Percentiles rank a stretch among this genome's conserved stretches.
Conservation (phyloP, 2,797 vertebrate genomes). For the Acrocephalus scirpaceus region DNA sequence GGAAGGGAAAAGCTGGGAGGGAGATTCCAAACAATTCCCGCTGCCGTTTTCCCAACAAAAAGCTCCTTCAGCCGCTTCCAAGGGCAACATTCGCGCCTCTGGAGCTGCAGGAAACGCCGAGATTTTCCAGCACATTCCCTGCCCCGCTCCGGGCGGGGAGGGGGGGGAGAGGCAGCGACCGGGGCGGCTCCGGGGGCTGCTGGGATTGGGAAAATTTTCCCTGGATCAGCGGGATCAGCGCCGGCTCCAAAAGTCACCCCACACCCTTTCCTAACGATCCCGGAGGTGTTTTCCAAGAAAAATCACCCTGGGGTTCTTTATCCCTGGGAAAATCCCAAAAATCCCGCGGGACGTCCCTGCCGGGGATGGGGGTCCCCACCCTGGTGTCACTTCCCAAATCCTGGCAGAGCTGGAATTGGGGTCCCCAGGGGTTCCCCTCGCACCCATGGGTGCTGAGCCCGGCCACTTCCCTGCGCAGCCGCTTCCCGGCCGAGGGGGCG, state of each 20-base stretch:
- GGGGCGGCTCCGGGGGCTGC: neutral
- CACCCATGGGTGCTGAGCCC: neutral
- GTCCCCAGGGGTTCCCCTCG: accelerated
- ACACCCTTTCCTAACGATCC: accelerated
- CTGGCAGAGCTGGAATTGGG: neutral
- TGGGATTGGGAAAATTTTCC: neutral
- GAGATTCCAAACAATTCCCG: conserved; percentile 2
- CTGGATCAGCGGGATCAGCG: accelerated
- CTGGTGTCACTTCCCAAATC: neutral
- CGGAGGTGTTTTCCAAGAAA: accelerated
- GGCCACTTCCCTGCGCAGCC: neutral
- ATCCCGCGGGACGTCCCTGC: accelerated
- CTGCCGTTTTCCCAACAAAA: conserved; percentile 53
- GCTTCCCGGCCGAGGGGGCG: neutral
- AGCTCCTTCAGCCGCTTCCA: conserved; percentile 63
- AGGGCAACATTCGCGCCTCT: conserved; percentile 37
- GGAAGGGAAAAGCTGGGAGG: neutral
- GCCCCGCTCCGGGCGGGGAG: neutral
- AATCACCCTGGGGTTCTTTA: neutral
- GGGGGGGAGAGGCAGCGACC: neutral
- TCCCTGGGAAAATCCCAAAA: neutral
- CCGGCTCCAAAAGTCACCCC: neutral
- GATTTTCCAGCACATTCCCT: neutral
- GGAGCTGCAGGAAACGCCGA: neutral
- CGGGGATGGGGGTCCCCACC: neutral